Evolutionary conservation across 2,113 vertebrate genomes (phyloP).

Genomic region (Hydropotes inermis): DNA sequence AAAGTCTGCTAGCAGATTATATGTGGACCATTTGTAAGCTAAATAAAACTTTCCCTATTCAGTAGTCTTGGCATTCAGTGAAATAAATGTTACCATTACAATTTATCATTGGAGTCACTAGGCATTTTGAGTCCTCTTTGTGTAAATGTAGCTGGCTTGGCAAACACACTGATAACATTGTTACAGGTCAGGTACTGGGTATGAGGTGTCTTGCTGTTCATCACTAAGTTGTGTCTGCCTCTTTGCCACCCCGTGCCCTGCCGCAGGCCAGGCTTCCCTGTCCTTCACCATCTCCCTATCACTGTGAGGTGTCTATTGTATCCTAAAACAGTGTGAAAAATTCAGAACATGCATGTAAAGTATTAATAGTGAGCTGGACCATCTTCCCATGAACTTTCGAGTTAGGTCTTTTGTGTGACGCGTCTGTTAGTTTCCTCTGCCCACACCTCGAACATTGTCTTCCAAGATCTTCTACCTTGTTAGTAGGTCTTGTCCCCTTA

Average conservation of each 20-base stretch:
- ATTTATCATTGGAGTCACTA: not conserved
- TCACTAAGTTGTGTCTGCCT: not conserved
- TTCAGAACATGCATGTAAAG: not conserved
- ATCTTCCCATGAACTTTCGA: not conserved
- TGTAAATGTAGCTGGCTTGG: not conserved
- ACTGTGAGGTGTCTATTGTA: not conserved
- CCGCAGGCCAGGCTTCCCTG: not conserved
- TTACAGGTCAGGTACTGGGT: not conserved
- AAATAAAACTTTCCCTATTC: not conserved
- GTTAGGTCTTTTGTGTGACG: not conserved
- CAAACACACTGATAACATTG: not conserved
- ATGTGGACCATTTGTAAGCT: not conserved
- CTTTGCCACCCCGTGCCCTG: not conserved
- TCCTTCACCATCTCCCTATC: not conserved
- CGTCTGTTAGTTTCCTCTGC: not conserved
- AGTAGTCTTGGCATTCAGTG: not conserved
- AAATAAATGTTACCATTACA: not conserved
- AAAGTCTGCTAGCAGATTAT: not conserved
- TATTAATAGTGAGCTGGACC: not conserved
- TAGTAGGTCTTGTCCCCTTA: not conserved
- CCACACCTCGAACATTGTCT: accelerated
- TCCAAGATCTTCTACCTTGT: not conserved
- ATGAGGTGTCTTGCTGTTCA: not conserved
- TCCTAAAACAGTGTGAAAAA: not conserved
- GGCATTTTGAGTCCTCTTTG: not conserved